phyloP scores from a whole-genome alignment of 2,113 vertebrate genomes.

The Ictalurus punctatus region DNA sequence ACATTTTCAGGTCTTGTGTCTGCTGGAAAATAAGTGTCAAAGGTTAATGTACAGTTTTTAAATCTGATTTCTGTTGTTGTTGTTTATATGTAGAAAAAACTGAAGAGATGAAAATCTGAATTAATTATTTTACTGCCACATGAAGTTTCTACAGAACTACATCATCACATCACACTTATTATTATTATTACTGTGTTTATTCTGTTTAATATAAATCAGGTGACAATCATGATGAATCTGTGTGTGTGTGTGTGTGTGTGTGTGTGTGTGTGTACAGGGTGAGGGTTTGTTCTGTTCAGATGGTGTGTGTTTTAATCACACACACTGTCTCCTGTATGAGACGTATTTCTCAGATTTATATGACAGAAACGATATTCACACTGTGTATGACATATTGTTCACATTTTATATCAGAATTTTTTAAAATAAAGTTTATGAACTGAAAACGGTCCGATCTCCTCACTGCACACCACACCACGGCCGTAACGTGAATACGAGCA shows the following conservation, averaged over 20 bases:
- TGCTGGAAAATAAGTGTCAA: background rate
- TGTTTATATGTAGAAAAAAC: constrained; percentile 10
- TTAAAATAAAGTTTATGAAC: constrained; percentile 54
- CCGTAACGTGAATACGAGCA: too few relatives aligned
- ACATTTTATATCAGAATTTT: constrained; percentile 49
- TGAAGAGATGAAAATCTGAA: background rate
- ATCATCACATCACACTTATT: background rate
- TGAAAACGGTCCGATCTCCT: background rate
- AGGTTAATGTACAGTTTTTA: background rate
- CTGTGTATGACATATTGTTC: constrained; percentile 51
- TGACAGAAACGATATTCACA: constrained; percentile 17
- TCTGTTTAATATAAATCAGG: constrained; percentile 19
- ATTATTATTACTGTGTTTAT: constrained; percentile 7
- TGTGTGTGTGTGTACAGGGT: constrained; percentile 7
- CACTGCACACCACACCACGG: background rate
- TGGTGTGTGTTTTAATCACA: constrained; percentile 51
- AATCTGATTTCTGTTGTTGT: background rate
- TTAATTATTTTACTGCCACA: background rate
- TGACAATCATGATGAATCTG: background rate
- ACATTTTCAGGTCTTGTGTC: background rate
- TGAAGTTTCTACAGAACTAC: constrained; percentile 12
- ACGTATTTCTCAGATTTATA: constrained; percentile 48
- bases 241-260: constrained; percentile 2
- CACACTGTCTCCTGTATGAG: constrained; percentile 50
- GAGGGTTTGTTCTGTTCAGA: constrained; percentile 40